Percentiles rank a stretch among this genome's conserved stretches.
Evolutionary conservation across 2,888 invertebrate genomes (phyloP).

Genomic region (Caenorhabditis imperialis): DNA sequence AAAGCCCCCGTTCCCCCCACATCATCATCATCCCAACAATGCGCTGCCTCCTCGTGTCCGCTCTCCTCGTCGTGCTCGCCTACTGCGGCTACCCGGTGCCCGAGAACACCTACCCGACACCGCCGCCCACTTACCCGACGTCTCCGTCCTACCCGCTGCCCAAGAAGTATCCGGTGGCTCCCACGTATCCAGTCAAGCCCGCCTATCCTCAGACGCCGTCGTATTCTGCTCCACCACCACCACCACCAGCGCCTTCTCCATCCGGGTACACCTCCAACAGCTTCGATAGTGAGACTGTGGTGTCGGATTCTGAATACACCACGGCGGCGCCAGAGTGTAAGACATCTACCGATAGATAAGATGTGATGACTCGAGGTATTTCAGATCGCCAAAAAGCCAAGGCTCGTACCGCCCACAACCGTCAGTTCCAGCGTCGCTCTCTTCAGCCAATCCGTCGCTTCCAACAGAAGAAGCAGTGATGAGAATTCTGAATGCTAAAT

Average conservation of each 20-base stretch:
- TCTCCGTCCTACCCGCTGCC: conserved; percentile 7
- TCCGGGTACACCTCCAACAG: not conserved
- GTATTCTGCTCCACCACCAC: conserved; percentile 12
- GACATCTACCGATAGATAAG: not conserved
- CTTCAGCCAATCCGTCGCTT: conserved; percentile 34
- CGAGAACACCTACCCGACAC: conserved; percentile 9
- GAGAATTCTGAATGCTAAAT: not conserved
- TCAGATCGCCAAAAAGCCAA: conserved; percentile 34
- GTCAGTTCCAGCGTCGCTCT: conserved; percentile 33
- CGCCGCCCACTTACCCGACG: conserved; percentile 5
- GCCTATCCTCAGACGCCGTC: conserved; percentile 3
- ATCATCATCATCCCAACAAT: conserved; percentile 1
- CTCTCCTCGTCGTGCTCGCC: conserved; percentile 9
- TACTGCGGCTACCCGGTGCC: conserved; percentile 18
- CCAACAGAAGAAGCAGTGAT: conserved; percentile 21
- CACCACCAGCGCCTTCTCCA: conserved; percentile 1
- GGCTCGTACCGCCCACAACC: conserved; percentile 23
- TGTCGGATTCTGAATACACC: not conserved
- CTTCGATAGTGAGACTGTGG: not conserved
- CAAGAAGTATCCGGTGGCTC: conserved; percentile 13
- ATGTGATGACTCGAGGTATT: not conserved
- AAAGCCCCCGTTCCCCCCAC: not conserved
- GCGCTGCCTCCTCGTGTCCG: conserved; percentile 15
- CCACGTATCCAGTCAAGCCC: conserved; percentile 9
- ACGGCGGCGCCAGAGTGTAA: conserved; percentile 13